Evolutionary conservation across 2,888 invertebrate genomes (phyloP).

Genomic region (Troides oblongomaculatus): DNA sequence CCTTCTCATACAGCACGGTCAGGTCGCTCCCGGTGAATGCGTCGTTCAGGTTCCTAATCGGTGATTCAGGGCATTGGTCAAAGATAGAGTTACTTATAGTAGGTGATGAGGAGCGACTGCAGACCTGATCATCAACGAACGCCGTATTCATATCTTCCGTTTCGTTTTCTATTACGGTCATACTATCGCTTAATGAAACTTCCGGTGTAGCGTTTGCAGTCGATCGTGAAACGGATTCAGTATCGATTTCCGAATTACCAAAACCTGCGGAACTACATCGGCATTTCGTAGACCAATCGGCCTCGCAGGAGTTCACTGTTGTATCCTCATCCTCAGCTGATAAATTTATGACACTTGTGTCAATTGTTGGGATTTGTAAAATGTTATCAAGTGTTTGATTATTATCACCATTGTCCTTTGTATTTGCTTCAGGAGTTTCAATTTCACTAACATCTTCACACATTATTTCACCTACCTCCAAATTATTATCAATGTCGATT

Average conservation of each 20-base stretch:
- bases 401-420: too few species aligned
- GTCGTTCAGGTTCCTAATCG: constrained; percentile 42
- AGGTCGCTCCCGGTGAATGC: constrained; percentile 39
- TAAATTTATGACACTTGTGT: too few species aligned
- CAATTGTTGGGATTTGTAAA: too few species aligned
- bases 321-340: not conserved
- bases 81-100: constrained; percentile 43
- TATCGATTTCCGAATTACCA: not conserved
- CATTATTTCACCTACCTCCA: too few species aligned
- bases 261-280: not conserved
- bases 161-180: constrained; percentile 38
- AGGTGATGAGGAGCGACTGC: constrained; percentile 52
- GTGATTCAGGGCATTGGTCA: constrained; percentile 55
- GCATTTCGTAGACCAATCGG: constrained; percentile 10
- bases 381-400: too few species aligned
- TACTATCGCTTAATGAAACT: constrained; percentile 41
- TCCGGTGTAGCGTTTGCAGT: constrained; percentile 29
- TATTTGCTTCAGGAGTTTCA: too few species aligned
- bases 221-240: constrained; percentile 17
- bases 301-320: not conserved
- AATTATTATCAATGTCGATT: too few species aligned
- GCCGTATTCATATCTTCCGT: constrained; percentile 59
- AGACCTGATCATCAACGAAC: constrained; percentile 50
- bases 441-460: not conserved
- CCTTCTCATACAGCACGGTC: constrained; percentile 49